Evolutionary conservation across 2,797 vertebrate genomes (phyloP).

Genomic region (Lagorchestes hirsutus): DNA sequence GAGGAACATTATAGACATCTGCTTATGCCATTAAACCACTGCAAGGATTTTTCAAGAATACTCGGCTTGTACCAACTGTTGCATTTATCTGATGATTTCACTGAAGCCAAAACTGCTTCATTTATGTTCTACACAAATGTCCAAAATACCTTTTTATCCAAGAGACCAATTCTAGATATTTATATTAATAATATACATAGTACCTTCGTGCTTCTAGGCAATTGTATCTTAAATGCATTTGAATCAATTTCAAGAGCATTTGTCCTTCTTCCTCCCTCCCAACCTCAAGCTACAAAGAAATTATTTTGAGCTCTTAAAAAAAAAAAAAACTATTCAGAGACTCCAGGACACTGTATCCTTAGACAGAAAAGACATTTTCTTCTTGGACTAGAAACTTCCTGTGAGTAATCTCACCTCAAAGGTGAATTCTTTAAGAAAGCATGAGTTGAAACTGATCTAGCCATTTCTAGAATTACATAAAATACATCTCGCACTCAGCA

Average conservation of each 20-base stretch:
- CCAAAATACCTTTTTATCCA: background rate
- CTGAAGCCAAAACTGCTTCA: background rate
- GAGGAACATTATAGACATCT: background rate
- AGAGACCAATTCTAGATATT: background rate
- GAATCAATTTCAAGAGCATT: conserved; percentile 22
- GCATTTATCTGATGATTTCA: background rate
- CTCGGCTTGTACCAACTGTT: background rate
- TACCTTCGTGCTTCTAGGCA: conserved; percentile 36
- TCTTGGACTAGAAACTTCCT: background rate
- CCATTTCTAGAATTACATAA: conserved; percentile 34
- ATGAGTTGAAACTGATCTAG: conserved; percentile 34
- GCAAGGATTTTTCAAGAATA: background rate
- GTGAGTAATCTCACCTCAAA: conserved; percentile 29
- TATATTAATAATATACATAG: background rate
- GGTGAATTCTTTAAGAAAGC: conserved; percentile 37
- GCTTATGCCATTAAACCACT: background rate
- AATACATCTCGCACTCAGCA: conserved; percentile 24
- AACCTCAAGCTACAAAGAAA: background rate
- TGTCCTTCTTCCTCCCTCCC: background rate
- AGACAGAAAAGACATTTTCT: conserved; percentile 13
- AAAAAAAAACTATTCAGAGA: background rate
- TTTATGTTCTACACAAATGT: background rate
- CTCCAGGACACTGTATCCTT: background rate
- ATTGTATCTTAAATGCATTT: background rate
- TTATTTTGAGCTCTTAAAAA: background rate